Percentiles rank a stretch among this genome's conserved stretches.
phyloP scores from a whole-genome alignment of 2,888 invertebrate genomes.

The Galeruca laticollis region DNA sequence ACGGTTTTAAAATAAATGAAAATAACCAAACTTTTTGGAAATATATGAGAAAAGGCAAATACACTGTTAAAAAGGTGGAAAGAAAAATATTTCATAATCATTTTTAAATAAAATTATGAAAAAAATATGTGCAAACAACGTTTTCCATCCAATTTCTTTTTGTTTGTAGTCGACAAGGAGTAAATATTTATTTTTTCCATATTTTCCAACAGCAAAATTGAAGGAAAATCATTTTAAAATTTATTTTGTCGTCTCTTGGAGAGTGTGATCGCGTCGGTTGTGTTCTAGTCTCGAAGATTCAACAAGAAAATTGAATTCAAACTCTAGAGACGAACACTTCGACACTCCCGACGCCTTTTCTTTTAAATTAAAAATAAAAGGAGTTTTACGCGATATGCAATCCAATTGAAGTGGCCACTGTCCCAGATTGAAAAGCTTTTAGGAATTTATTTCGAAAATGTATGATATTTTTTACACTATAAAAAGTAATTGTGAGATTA shows the following conservation, averaged over 20 bases:
- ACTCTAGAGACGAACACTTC: background rate
- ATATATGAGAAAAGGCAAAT: no score
- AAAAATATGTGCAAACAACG: no score
- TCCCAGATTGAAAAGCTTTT: background rate
- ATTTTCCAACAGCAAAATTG: background rate
- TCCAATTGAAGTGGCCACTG: background rate
- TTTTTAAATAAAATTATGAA: no score
- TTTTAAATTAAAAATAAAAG: background rate
- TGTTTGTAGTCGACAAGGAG: no score
- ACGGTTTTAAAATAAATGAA: no score
- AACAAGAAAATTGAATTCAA: conserved; percentile 4
- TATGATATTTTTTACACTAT: background rate
- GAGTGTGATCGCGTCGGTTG: background rate
- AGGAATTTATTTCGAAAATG: background rate
- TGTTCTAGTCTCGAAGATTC: background rate
- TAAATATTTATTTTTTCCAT: background rate
- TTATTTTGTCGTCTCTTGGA: background rate
- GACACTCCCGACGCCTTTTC: background rate
- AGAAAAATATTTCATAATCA: no score
- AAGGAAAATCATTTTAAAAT: background rate
- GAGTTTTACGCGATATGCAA: background rate
- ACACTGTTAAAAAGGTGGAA: no score
- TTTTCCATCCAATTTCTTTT: no score
- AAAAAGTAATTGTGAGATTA: no score
- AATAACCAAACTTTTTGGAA: no score